Conservation (phyloP, 2,797 vertebrate genomes). For the Gymnoscopelus microlampas region DNA sequence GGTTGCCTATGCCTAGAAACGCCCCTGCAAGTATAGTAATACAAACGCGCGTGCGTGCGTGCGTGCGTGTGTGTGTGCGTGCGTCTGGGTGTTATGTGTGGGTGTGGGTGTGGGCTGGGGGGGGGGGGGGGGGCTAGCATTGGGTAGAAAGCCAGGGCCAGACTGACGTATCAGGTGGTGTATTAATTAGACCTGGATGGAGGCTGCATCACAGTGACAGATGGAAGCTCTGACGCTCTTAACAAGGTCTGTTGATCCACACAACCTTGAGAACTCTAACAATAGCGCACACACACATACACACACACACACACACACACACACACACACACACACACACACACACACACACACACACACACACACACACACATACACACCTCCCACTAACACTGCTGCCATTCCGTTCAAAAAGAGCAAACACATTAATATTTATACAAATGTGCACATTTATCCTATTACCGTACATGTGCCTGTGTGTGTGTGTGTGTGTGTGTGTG, state of each 20-base stretch:
- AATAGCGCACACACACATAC: slow-evolving; percentile 24
- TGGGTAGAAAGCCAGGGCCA: slow-evolving; percentile 23
- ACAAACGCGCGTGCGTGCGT: no score
- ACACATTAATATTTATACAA: no score
- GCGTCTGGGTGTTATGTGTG: neutral
- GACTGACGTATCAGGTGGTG: slow-evolving; percentile 59
- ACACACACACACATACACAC: neutral
- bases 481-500: neutral
- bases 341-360: slow-evolving; percentile 9
- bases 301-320: neutral
- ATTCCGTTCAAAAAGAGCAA: no score
- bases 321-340: slow-evolving; percentile 4
- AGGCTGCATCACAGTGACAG: slow-evolving; percentile 47
- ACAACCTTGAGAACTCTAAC: slow-evolving; percentile 49
- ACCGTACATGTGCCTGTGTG: no score
- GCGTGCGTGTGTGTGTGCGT: neutral
- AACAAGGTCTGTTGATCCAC: slow-evolving; percentile 40
- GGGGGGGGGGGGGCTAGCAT: neutral
- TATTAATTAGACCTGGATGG: slow-evolving; percentile 61
- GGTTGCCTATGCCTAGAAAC: no score
- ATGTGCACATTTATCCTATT: no score
- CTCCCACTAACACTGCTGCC: no score
- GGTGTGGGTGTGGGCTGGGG: no score
- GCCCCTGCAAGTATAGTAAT: no score
- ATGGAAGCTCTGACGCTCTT: slow-evolving; percentile 60